Conservation (phyloP, 2,797 vertebrate genomes). For the Epinephelus coioides region DNA sequence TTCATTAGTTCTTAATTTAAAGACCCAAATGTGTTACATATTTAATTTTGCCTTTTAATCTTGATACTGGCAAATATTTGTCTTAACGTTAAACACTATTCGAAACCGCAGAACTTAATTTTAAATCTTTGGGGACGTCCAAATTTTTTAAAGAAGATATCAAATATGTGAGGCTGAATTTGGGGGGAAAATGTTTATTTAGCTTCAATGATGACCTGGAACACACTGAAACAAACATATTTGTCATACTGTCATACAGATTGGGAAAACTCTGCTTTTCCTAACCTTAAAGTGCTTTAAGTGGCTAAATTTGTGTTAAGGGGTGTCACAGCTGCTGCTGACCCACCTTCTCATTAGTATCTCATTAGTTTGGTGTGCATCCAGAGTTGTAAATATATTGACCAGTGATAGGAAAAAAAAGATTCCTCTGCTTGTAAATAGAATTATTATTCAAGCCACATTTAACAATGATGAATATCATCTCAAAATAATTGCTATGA, state of each 20-base stretch:
- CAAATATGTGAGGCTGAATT: background rate
- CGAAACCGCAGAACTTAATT: background rate
- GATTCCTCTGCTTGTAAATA: slow-evolving; percentile 22
- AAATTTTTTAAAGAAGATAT: background rate
- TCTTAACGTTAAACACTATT: no score
- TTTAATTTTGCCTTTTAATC: no score
- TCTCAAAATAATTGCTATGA: slow-evolving; percentile 29
- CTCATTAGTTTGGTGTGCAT: slow-evolving; percentile 23
- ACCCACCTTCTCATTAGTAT: slow-evolving; percentile 3
- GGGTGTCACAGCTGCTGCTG: slow-evolving; percentile 18
- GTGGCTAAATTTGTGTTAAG: background rate
- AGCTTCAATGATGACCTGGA: background rate
- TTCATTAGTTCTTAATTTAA: background rate
- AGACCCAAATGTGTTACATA: background rate
- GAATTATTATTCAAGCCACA: slow-evolving; percentile 18
- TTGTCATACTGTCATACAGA: background rate
- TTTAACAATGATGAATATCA: slow-evolving; percentile 34
- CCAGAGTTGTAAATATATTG: slow-evolving; percentile 18
- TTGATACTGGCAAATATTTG: no score
- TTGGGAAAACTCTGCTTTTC: background rate
- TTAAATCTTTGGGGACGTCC: background rate
- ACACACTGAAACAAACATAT: background rate
- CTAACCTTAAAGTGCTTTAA: background rate
- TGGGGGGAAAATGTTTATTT: background rate
- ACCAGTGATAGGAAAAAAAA: background rate